Evolutionary conservation across 2,888 invertebrate genomes (phyloP).

Genomic region (Keiferia lycopersicella): DNA sequence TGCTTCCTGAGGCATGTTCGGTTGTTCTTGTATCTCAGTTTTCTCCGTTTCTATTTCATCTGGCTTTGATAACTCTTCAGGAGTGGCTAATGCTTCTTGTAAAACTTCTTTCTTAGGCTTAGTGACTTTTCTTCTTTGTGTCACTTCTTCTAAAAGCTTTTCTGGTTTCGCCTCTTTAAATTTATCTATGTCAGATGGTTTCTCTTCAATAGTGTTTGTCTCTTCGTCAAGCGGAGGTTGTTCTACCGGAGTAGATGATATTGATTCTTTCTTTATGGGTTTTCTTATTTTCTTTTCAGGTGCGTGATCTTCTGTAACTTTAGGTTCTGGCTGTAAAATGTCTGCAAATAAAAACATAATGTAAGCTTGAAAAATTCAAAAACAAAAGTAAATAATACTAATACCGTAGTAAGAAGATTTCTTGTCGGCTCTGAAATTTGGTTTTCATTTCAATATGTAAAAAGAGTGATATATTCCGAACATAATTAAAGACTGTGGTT

Average conservation of each 20-base stretch:
- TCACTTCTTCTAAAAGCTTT: too few species aligned
- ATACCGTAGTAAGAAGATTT: not conserved
- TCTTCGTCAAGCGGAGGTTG: too few species aligned
- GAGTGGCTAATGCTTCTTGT: not conserved
- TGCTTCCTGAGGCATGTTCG: not conserved
- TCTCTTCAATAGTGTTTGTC: not conserved
- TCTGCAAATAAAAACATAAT: slow-evolving; percentile 25
- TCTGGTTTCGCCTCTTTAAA: too few species aligned
- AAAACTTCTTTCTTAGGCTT: not conserved
- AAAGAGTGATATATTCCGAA: too few species aligned
- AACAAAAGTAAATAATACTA: not conserved
- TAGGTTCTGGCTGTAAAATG: slow-evolving; percentile 23
- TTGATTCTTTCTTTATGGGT: too few species aligned
- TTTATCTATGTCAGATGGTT: too few species aligned
- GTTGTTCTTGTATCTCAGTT: not conserved
- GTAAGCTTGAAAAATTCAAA: not conserved
- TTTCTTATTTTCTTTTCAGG: not conserved
- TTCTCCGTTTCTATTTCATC: not conserved
- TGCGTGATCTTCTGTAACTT: slow-evolving; percentile 8
- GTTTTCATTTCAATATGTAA: too few species aligned
- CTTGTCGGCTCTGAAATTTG: not conserved
- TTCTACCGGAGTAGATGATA: too few species aligned
- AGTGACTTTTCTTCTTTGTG: too few species aligned
- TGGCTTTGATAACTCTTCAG: not conserved
- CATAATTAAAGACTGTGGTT: too few species aligned